A percentile compares a stretch with the other conserved stretches of the same genome.
phyloP scores from a whole-genome alignment of 2,113 vertebrate species.

The Phylloscopus trochiloides region DNA sequence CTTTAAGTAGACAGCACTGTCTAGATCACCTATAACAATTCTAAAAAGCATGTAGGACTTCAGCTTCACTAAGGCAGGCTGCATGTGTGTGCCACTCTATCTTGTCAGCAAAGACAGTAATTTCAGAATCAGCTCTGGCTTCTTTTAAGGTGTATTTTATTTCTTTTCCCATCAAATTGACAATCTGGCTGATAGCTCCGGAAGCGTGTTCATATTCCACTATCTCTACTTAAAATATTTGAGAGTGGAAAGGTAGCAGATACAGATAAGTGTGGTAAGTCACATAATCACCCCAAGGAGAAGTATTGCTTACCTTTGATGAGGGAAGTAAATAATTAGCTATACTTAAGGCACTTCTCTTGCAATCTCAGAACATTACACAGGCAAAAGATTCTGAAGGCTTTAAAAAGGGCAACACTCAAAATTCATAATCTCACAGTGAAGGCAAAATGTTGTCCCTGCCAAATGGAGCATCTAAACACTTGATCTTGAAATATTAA shows the following conservation, averaged over 20 bases:
- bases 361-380: background rate
- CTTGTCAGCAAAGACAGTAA: background rate
- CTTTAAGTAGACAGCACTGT: background rate
- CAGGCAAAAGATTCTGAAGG: background rate
- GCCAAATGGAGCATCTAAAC: background rate
- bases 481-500: background rate
- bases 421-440: background rate
- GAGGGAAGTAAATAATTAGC: conserved; percentile 51
- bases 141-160: background rate
- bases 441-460: background rate
- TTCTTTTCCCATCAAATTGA: background rate
- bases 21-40: background rate
- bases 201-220: background rate
- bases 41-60: background rate
- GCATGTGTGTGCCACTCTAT: background rate
- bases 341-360: background rate
- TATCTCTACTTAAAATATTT: background rate
- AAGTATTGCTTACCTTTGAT: conserved; percentile 26
- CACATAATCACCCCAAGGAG: conserved; percentile 5
- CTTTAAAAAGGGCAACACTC: background rate
- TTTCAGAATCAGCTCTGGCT: background rate
- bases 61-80: background rate
- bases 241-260: conserved; percentile 14
- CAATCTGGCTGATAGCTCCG: background rate
- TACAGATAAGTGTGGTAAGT: conserved; percentile 19